Evolutionary conservation across 2,113 vertebrate species (phyloP).

Genomic region (Pelecanus crispus): DNA sequence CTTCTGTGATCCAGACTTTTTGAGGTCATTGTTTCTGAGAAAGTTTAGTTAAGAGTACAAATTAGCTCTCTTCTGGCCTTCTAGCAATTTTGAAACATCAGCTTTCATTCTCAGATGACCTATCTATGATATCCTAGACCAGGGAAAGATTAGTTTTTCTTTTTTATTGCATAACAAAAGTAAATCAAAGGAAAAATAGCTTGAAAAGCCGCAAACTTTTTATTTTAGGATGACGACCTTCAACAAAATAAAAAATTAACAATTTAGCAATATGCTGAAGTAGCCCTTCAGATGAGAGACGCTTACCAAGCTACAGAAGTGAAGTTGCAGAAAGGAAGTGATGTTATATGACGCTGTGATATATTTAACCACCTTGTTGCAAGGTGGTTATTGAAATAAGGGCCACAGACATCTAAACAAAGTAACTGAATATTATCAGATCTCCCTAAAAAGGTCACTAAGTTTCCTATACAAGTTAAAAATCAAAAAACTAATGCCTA

Average conservation of each 20-base stretch:
- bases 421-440: neutral
- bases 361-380: neutral
- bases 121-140: neutral
- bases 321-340: neutral
- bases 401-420: neutral
- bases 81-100: neutral
- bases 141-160: neutral
- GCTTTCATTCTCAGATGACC: neutral
- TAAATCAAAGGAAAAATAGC: neutral
- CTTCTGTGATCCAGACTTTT: neutral
- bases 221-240: neutral
- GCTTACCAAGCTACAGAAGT: neutral
- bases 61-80: neutral
- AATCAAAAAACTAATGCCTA: neutral
- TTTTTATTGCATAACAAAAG: neutral
- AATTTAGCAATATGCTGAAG: neutral
- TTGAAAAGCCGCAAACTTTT: neutral
- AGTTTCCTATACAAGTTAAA: neutral
- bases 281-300: neutral
- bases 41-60: neutral
- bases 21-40: neutral
- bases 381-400: neutral
- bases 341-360: neutral
- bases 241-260: neutral
- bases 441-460: neutral